Evolutionary conservation across 2,113 vertebrate species (phyloP).

Genomic region (Phalacrocorax brasilianus): DNA sequence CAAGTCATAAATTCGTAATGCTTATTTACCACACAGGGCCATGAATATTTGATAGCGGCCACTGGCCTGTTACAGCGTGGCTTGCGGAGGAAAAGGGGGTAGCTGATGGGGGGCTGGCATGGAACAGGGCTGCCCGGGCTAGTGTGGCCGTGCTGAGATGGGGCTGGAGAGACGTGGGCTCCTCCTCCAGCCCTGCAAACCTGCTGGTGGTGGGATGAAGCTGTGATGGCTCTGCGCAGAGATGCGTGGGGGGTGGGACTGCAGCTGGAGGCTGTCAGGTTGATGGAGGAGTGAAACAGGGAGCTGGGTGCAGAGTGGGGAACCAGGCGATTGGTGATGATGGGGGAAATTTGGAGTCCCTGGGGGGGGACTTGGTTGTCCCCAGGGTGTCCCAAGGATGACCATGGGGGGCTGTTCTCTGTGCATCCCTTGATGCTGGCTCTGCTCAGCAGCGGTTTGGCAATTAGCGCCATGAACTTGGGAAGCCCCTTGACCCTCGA

Average conservation of each 20-base stretch:
- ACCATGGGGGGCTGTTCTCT: fast-evolving
- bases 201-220: background rate
- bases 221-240: fast-evolving
- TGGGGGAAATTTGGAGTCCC: background rate
- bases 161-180: background rate
- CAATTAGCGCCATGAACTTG: background rate
- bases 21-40: slow-evolving; percentile 22
- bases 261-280: slow-evolving; percentile 48
- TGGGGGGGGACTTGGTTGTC: fast-evolving
- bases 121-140: background rate
- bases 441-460: fast-evolving
- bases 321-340: fast-evolving
- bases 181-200: background rate
- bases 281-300: background rate
- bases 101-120: background rate
- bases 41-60: slow-evolving; percentile 50
- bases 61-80: fast-evolving
- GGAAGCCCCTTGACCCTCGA: slow-evolving; percentile 33
- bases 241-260: background rate
- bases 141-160: fast-evolving
- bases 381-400: background rate
- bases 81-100: background rate
- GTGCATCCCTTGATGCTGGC: fast-evolving
- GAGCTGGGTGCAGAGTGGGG: background rate
- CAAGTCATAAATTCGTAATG: slow-evolving; percentile 63